A percentile compares a stretch with the other conserved stretches of the same genome.
These are phyloP conservation scores for Anseranas semipalmata DNA, from an alignment of 2,113 vertebrate genomes.

Conservation along the genomic window DNA sequence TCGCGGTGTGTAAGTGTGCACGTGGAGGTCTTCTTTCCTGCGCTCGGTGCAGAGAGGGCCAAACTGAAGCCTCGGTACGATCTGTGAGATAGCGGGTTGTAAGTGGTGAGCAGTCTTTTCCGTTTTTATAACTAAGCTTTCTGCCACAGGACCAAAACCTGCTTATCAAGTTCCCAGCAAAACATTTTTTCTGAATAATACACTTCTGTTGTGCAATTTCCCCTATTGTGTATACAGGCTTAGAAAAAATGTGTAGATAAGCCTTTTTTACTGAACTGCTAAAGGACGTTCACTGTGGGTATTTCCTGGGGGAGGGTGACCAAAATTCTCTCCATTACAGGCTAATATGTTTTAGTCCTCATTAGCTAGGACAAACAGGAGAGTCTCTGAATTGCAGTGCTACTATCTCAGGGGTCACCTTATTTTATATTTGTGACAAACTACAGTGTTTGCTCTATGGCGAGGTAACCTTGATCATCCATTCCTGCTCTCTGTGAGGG, in stretches of 20 bases:
- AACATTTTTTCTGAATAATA: conserved; percentile 45
- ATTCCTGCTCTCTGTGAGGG: not conserved
- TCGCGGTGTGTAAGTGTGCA: not conserved
- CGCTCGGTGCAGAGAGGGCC: not conserved
- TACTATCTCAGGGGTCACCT: conserved; percentile 23
- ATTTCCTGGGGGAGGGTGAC: conserved; percentile 25
- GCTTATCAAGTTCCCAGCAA: conserved; percentile 51
- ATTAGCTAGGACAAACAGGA: conserved; percentile 52
- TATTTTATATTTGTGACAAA: conserved; percentile 49
- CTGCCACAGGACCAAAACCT: conserved; percentile 5
- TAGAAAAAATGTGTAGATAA: not conserved
- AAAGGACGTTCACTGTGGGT: not conserved
- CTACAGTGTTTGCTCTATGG: conserved; percentile 10
- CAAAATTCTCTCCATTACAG: conserved; percentile 29
- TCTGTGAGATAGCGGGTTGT: not conserved
- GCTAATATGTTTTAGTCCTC: conserved; percentile 39
- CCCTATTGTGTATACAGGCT: conserved; percentile 30
- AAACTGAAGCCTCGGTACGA: not conserved
- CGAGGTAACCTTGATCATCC: conserved; percentile 34
- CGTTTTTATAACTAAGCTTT: conserved; percentile 31
- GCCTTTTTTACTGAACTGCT: conserved; percentile 10
- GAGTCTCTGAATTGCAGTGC: conserved; percentile 10
- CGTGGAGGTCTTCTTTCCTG: not conserved
- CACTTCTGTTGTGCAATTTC: conserved; percentile 14
- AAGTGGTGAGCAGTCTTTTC: conserved; percentile 23